These are phyloP conservation scores for Pollachius pollachius DNA, from an alignment of 2,113 vertebrate genomes.

Conservation along the genomic window DNA sequence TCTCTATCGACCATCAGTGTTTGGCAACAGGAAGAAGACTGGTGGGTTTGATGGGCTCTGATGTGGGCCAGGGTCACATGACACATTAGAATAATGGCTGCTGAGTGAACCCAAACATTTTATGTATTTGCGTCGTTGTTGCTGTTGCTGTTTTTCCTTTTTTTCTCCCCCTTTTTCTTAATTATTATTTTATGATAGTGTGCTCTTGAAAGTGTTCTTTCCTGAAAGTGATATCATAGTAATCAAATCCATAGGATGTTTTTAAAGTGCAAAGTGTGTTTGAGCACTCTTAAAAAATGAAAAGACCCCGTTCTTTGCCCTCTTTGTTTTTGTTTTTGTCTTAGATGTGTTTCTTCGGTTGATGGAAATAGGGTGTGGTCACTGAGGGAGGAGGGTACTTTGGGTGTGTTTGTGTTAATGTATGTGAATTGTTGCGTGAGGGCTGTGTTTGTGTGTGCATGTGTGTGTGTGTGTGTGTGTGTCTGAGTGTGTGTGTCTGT, in stretches of 20 bases:
- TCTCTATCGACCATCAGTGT: slow-evolving; percentile 56
- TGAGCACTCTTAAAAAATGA: slow-evolving; percentile 86
- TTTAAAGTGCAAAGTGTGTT: slow-evolving; percentile 94
- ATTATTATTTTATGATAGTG: too few relatives aligned
- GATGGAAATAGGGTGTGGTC: slow-evolving; percentile 92
- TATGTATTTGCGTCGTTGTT: slow-evolving; percentile 78
- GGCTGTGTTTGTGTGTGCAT: too few relatives aligned
- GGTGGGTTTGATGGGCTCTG: slow-evolving; percentile 55
- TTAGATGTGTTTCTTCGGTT: slow-evolving; percentile 69
- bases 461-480: background rate
- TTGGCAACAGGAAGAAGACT: slow-evolving; percentile 81
- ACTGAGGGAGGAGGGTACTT: slow-evolving; percentile 38
- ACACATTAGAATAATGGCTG: slow-evolving; percentile 95
- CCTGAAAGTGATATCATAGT: slow-evolving; percentile 89
- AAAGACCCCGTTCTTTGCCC: background rate
- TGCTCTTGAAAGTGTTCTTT: slow-evolving; percentile 17
- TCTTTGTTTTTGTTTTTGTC: slow-evolving; percentile 55
- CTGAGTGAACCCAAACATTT: slow-evolving; percentile 82
- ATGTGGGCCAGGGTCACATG: slow-evolving; percentile 74
- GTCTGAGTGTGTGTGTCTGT: too few relatives aligned
- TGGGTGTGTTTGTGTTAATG: background rate
- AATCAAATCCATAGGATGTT: slow-evolving; percentile 97
- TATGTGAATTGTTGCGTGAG: too few relatives aligned
- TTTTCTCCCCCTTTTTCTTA: slow-evolving; percentile 63
- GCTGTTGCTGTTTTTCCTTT: slow-evolving; percentile 58